Percentiles rank a stretch among this genome's conserved stretches.
Conservation (phyloP, 1,140 invertebrate genomes). For the Harpegnathos saltator region DNA sequence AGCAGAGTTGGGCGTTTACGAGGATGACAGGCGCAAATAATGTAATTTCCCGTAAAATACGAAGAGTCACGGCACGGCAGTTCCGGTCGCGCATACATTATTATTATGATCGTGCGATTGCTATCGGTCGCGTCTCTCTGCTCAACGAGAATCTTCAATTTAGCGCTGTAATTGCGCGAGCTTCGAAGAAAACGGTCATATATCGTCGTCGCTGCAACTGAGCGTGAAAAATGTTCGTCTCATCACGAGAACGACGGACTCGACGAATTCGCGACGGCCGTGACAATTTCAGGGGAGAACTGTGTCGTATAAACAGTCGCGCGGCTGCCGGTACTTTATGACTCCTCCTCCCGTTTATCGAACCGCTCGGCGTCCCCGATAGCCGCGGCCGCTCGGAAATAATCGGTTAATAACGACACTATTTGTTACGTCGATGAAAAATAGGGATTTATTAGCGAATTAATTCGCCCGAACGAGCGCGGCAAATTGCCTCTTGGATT, state of each 20-base stretch:
- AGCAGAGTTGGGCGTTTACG: not conserved
- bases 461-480: slow-evolving; percentile 13
- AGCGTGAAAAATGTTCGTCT: no score
- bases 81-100: no score
- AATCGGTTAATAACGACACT: not conserved
- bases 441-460: slow-evolving; percentile 25
- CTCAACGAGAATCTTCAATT: no score
- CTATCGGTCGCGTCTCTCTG: no score
- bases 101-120: no score
- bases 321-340: slow-evolving; percentile 4
- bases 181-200: no score
- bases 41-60: not conserved
- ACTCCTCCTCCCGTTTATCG: not conserved
- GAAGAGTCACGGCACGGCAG: not conserved
- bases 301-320: no score
- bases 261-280: no score
- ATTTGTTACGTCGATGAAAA: slow-evolving; percentile 29
- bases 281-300: no score
- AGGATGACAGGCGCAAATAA: not conserved
- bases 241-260: no score
- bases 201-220: no score
- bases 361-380: not conserved
- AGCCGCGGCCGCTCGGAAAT: slow-evolving; percentile 3
- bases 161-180: no score
- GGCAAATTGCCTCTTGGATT: not conserved